phyloP scores from a whole-genome alignment of 2,113 vertebrate genomes.

The Erinaceus europaeus region DNA sequence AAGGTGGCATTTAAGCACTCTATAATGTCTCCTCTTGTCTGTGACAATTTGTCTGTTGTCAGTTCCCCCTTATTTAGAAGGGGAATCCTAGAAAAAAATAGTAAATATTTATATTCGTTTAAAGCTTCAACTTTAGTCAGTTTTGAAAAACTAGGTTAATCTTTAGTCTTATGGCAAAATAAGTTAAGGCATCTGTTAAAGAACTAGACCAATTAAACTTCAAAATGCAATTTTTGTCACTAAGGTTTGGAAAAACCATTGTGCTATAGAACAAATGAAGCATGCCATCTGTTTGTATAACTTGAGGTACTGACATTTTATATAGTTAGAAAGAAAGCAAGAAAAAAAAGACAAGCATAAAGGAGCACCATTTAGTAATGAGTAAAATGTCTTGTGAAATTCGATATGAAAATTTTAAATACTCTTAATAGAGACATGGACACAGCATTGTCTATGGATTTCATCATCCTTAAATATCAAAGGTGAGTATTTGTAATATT shows the following conservation, averaged over 20 bases:
- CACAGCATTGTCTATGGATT: background rate
- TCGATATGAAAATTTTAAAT: too few species aligned
- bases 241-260: background rate
- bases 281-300: background rate
- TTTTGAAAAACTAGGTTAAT: background rate
- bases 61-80: background rate
- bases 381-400: too few species aligned
- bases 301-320: background rate
- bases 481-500: background rate
- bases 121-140: too few species aligned
- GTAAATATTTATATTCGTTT: background rate
- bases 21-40: background rate
- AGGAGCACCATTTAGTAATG: too few species aligned
- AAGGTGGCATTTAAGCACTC: rapidly evolving
- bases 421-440: background rate
- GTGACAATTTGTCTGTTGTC: rapidly evolving
- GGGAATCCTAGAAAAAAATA: background rate
- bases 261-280: rapidly evolving
- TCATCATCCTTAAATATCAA: too few species aligned
- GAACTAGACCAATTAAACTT: background rate
- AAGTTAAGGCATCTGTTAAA: background rate
- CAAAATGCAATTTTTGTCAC: background rate
- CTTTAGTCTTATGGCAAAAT: background rate
- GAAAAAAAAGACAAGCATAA: background rate
- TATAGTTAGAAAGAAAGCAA: background rate